Evolutionary conservation across 2,113 vertebrate genomes (phyloP), one percentile per base, ranked within the genome.

Genomic region (Rissa tridactyla): DNA sequence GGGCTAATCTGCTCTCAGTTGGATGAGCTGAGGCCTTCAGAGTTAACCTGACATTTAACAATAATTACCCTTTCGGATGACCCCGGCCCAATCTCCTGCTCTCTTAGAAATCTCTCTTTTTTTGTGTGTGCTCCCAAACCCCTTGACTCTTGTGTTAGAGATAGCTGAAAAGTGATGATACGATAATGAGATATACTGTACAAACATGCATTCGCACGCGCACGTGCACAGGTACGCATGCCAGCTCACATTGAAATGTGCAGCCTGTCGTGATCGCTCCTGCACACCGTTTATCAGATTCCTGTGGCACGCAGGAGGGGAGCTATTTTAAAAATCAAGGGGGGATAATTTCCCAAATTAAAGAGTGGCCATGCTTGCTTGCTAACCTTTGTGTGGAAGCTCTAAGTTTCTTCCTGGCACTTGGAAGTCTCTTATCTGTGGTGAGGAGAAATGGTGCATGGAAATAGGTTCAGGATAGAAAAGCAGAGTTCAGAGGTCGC

Each of bases 31-130:
- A 98, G 98, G 98, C 98, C 98, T 98, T 98, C 98, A 97, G 98
- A 98, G 98, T 98, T 99, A 99, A 99, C 98, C 98, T 99, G 98
- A 99, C 98, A 99, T 99, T 99, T 99, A 99, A 98, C 98, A 98
- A 99, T 99, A 99, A 99, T 99, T 99, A 99, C 98, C 98, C 98
- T 99, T 99, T 99, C 32, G 97, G 97, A 96, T 98, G 98, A 99
- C 98, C 98, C 97, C 34, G 0, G 98, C 98, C 98, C 98, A 98
- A 98, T 98, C 98, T 97, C 97, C 97, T 98, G 98, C 98, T 98
- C 98, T 98, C 98, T 98, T 96, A 98, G 98, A 99, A 99, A 99
- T 98, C 98, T 98, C 98, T 97, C 97, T 98, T 98, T 98, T 98
- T 97, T 78, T 62, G 93, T 95, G 76, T 90, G 75, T 98, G 98